Evolutionary conservation across 2,888 invertebrate species (phyloP).

Genomic region (Drosophila atroscutellata): DNA sequence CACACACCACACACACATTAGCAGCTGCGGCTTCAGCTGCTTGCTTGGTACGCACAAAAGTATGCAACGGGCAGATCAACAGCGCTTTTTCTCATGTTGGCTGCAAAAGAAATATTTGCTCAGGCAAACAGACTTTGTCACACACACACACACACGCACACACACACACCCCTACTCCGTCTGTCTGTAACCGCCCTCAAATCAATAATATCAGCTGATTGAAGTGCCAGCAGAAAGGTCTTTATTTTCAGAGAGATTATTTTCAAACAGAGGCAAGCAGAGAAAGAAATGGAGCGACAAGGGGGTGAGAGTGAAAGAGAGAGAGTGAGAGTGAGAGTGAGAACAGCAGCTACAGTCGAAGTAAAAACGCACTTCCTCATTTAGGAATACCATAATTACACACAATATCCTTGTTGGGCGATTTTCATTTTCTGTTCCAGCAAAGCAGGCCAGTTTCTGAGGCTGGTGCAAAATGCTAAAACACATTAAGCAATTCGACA

Average conservation of each 20-base stretch:
- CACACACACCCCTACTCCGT: background rate
- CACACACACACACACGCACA: background rate
- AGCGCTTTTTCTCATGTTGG: constrained; percentile 39
- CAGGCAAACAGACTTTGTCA: constrained; percentile 4
- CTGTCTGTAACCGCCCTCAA: background rate
- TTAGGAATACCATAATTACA: background rate
- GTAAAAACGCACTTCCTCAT: background rate
- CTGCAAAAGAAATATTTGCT: constrained; percentile 34
- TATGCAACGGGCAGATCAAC: constrained; percentile 16
- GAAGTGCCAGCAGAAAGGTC: background rate
- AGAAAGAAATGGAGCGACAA: too few species aligned
- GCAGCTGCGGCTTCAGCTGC: background rate
- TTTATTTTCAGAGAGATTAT: background rate
- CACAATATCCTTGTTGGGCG: background rate
- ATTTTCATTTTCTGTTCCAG: background rate
- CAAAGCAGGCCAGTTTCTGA: background rate
- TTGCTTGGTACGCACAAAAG: constrained; percentile 5
- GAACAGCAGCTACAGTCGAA: background rate
- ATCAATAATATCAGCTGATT: background rate
- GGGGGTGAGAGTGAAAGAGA: too few species aligned
- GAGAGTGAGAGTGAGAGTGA: background rate
- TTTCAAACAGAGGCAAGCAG: background rate
- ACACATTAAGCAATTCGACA: constrained; percentile 2
- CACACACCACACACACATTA: background rate
- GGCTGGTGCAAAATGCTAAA: background rate